Evolutionary conservation across 2,797 vertebrate genomes (phyloP), one percentile per base, ranked within the genome.

Genomic region (Dromococcyx pavoninus): DNA sequence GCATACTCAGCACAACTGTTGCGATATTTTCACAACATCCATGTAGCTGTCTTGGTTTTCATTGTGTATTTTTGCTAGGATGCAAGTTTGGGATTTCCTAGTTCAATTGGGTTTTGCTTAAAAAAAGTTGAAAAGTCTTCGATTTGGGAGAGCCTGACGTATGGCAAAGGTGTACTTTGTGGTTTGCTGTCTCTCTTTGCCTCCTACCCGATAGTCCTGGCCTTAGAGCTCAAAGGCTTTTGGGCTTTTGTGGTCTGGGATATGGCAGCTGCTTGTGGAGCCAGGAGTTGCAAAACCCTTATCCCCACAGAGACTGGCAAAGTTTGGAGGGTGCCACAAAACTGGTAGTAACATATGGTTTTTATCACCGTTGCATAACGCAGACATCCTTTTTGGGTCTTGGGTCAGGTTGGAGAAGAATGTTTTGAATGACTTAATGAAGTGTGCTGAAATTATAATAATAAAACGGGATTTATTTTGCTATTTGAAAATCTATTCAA

Each of bases 391-490:
- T 83, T 67, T 17, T 27, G 39, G 9, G 14, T 50, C 46, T 28
- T 30, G 57, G 16, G 18, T 86, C 61, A 69, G 28, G 61, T 65
- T 89, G 53, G 51, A 80, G 46, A 75, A 87, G 30, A 89, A 60
- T 50, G n/a, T 73, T 86, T 92, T 92, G 48, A 79, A 77, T 76
- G 11, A 41, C 23, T 71, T 22, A 71, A 27, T 91, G 69, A 83
- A 67, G 41, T 83, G 50, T 77, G 69, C 28, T 71, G 70, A 86
- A 90, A 77, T 67, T 64, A 88, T 86, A 67, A 27, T 91, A 83
- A 71, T 82, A 62, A 87, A 91, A 9, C 28, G 65, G 39, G 60
- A 76, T 93, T 94, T 80, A 72, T 89, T 83, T 74, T 86, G 16
- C 53, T 81, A 3, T 67, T 89, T 77, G 28, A 90, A 93, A 91